phyloP scores from a whole-genome alignment of 2,113 vertebrate genomes.

The Climacteris rufus region DNA sequence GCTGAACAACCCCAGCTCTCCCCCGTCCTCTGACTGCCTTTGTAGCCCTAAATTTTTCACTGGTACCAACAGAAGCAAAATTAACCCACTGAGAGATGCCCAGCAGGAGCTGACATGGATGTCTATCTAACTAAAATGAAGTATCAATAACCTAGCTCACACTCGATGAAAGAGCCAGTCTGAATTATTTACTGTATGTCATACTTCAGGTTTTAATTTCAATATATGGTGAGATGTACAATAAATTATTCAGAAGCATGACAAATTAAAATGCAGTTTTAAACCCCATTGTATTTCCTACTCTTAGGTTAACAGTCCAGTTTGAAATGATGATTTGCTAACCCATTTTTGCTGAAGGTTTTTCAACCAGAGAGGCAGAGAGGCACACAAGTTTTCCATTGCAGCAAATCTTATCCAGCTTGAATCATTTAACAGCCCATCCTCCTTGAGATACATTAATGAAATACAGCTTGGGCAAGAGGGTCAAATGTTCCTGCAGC shows the following conservation, averaged over 20 bases:
- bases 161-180: conserved; percentile 70
- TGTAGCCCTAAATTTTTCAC: background rate
- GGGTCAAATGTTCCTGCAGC: conserved; percentile 10
- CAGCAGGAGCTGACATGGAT: background rate
- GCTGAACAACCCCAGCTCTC: background rate
- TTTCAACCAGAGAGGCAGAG: background rate
- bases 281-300: background rate
- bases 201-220: conserved; percentile 71
- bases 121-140: conserved; percentile 51
- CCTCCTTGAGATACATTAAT: background rate
- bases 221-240: conserved; percentile 44
- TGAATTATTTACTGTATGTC: conserved; percentile 78
- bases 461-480: conserved; percentile 18
- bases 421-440: conserved; percentile 49
- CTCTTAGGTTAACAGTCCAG: background rate
- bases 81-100: conserved; percentile 7
- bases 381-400: background rate
- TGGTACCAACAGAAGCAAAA: background rate
- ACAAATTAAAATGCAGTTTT: conserved; percentile 42
- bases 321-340: background rate
- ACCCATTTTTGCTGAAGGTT: background rate
- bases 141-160: conserved; percentile 68
- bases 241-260: conserved; percentile 40
- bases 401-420: conserved; percentile 33
- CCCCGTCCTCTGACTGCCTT: background rate